Conservation (phyloP, 2,113 vertebrate genomes). For the Cettia cetti region DNA sequence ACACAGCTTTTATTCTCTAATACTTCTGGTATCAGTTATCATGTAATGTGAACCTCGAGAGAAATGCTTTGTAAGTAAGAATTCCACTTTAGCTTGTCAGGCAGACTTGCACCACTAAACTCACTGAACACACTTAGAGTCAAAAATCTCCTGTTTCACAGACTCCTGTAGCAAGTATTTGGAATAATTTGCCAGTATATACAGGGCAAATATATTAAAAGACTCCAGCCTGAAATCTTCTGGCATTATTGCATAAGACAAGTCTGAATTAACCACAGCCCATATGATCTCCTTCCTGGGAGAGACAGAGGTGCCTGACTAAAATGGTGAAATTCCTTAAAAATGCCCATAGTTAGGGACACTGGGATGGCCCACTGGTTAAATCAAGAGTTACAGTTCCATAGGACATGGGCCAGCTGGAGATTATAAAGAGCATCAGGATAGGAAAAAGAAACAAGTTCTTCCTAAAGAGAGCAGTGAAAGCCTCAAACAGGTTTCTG, state of each 20-base stretch:
- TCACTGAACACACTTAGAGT: background rate
- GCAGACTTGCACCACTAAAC: background rate
- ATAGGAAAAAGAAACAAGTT: background rate
- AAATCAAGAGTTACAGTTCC: background rate
- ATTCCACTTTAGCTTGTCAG: background rate
- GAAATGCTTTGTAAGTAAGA: background rate
- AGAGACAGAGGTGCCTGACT: background rate
- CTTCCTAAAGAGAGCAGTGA: background rate
- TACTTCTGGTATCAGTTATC: background rate
- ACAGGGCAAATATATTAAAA: background rate
- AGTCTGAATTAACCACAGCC: background rate
- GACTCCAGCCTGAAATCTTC: background rate
- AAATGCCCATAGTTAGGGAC: background rate
- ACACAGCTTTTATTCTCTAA: background rate
- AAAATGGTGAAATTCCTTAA: background rate
- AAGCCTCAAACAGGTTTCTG: background rate
- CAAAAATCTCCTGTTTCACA: background rate
- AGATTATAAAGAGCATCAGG: background rate
- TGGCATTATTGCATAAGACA: background rate
- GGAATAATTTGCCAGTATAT: background rate
- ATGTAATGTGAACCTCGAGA: background rate
- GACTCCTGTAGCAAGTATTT: background rate
- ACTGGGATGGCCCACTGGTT: background rate
- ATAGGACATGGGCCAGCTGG: background rate
- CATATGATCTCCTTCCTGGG: background rate